Base-by-base conservation (phyloP, 2,888 invertebrate species). In the Dusona sp. region DNA sequence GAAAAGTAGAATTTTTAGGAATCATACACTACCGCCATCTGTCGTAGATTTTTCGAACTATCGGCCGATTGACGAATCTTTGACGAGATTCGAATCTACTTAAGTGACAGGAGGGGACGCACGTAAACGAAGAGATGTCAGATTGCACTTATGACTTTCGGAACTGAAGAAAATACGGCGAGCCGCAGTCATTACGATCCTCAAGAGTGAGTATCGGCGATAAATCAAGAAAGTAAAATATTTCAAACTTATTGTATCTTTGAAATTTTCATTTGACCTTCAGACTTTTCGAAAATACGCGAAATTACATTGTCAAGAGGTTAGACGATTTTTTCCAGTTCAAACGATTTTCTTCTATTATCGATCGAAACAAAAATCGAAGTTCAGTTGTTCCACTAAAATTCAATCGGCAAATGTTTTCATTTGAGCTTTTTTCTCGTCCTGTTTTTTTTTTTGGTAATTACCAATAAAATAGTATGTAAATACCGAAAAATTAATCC, bases 81-180 rank as follows among this genome's bases (percentile, higher is more conserved):
- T 25, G 7, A 8, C 16, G 78, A 38, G 25, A 36, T 64, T 61
- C 79, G 16, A 64, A 79, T 72, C 79, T 64, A 7, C 16, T 25
- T 22, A 29, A 54, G 42, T 81, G 80, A 65, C 65, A 74, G 42
- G 75, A 65, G 80, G 42, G 75, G 75, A 80, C 79, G 84, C 84
- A 81, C 84, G 84, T 77, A 79, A 85, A 89, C 86, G 88, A 88
- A 88, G 87, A 90, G 86, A 90, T 88, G 90, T 90, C 90, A 91
- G 83, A 88, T 89, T 83, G 86, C 84, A 85, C 90, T 84, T 84
- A 91, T 90, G 89, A 91, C 89, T 89, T 89, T 85, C 89, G 86
- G 85, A 83, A 86, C 84, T 81, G 85, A 84, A 86, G 87, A 82
- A 79, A 84, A 84, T 51, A 70, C 75, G 68, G 65, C 65, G 74